These are phyloP conservation scores for Tenthredo notha DNA, from an alignment of 2,888 invertebrate species.

Conservation along the genomic window DNA sequence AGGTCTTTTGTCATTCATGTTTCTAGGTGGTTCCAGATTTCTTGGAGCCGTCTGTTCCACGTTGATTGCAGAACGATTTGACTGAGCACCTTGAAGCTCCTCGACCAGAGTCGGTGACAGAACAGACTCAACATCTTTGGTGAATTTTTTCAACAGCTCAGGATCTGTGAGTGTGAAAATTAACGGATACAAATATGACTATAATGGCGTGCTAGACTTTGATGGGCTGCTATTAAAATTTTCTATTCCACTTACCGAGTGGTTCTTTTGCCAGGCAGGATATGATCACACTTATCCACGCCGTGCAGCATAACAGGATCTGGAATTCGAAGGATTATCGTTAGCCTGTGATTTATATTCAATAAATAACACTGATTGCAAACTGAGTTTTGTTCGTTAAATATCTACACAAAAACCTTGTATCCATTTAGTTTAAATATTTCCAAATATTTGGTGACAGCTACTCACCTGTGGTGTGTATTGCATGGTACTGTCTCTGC, in stretches of 20 bases:
- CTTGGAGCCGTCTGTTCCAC: conserved; percentile 43
- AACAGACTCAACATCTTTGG: conserved; percentile 67
- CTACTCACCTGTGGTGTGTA: conserved; percentile 72
- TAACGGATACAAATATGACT: background rate
- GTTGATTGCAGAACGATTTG: conserved; percentile 58
- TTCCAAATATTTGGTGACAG: background rate
- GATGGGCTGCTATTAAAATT: conserved; percentile 19
- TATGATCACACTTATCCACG: conserved; percentile 43
- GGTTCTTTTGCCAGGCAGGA: conserved; percentile 12
- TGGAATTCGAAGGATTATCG: conserved; percentile 53
- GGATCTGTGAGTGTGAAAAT: conserved; percentile 61
- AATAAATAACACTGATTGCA: conserved; percentile 49
- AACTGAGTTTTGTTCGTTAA: background rate
- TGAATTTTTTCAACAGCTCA: conserved; percentile 65
- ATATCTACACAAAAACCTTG: background rate
- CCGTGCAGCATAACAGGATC: conserved; percentile 57
- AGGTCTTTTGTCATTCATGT: conserved; percentile 37
- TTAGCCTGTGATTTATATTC: conserved; percentile 2
- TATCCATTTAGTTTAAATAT: background rate
- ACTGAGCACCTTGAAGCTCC: conserved; percentile 58
- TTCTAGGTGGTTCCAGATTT: conserved; percentile 41
- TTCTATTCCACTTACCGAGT: conserved; percentile 12
- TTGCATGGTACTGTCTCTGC: conserved; percentile 72
- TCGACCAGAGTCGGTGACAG: conserved; percentile 64
- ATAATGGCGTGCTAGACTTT: background rate